These are phyloP conservation scores for Cecropterus lyciades DNA, from an alignment of 1,140 invertebrate genomes.

Conservation along the genomic window DNA sequence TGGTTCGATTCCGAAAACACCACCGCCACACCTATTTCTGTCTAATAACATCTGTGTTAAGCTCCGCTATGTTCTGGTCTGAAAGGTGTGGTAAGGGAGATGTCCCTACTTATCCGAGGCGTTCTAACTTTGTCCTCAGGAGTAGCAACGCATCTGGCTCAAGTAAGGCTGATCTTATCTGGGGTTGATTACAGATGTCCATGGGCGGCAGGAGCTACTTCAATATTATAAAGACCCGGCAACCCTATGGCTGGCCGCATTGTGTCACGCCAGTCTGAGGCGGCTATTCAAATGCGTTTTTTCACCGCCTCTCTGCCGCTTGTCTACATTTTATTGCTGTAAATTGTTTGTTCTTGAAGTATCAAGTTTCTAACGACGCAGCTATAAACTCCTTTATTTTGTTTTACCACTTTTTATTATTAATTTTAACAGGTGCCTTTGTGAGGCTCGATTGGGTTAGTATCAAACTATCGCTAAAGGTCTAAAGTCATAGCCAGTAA, in stretches of 20 bases:
- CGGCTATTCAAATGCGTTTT: slow-evolving; percentile 9
- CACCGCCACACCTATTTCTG: no score
- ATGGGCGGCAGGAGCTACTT: no score
- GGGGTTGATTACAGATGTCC: no score
- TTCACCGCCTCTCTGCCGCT: neutral
- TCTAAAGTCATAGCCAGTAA: neutral
- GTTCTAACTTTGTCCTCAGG: no score
- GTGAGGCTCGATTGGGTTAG: slow-evolving; percentile 2
- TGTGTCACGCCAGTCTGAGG: neutral
- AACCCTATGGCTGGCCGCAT: neutral
- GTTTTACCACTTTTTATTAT: slow-evolving; percentile 17
- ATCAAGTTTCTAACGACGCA: slow-evolving; percentile 21
- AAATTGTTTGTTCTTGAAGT: slow-evolving; percentile 14
- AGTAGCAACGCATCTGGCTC: no score
- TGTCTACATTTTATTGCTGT: slow-evolving; percentile 11
- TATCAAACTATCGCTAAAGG: neutral
- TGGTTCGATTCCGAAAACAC: no score
- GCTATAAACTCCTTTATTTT: slow-evolving; percentile 11
- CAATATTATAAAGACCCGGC: no score
- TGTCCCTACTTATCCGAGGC: no score
- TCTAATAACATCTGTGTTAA: no score
- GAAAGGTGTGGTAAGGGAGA: no score
- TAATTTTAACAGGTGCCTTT: neutral
- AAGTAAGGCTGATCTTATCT: no score
- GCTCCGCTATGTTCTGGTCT: no score